Base-by-base conservation (phyloP, 2,888 invertebrate genomes). In the Eupithecia pulchellata region DNA sequence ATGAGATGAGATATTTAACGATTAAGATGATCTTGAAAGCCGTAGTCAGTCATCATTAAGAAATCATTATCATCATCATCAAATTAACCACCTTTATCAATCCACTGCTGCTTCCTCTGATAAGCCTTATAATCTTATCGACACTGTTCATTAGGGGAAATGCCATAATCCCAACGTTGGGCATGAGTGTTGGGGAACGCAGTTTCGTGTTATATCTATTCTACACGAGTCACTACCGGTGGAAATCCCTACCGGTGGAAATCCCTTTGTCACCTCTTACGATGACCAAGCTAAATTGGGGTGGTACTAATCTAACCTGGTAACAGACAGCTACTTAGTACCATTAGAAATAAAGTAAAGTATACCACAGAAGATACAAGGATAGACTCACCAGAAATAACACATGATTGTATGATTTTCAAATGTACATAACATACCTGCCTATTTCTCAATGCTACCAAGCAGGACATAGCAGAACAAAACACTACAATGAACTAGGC, bases 401-500 rank as follows among this genome's bases (percentile, higher is more conserved):
- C 47, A 47, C 47, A 20, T 20, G 20, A 20, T 20, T 47, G n/a
- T 52, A 25, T 25, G 52, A 52, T 47, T 20, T 9, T 47, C n/a
- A 42, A 42, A 42, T n/a, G n/a, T n/a, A 42, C 4, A n/a, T n/a
- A n/a, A n/a, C n/a, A n/a, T n/a, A n/a, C n/a, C n/a, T n/a, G 39
- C 39, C n/a, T 42, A 52, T 25, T 25, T 52, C 25, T 52, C 6
- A 29, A 29, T 17, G 17, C 17, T 17, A 57, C 9, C 32, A 60
- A 60, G 30, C 20, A 11, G 11, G 17, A 57, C 57, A 17, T 57
- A 29, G 60, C 4, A 60, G 29, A 68, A 58, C 27, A 34, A 65
- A 63, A 58, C 52, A 36, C 25, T 52, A 57, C 62, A 71, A 71
- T 70, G 64, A 72, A 73, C 64, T 14, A 60, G 11, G 42, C 55